These are phyloP conservation scores for Drosophila falleni DNA, from an alignment of 2,888 invertebrate genomes.

Conservation along the genomic window DNA sequence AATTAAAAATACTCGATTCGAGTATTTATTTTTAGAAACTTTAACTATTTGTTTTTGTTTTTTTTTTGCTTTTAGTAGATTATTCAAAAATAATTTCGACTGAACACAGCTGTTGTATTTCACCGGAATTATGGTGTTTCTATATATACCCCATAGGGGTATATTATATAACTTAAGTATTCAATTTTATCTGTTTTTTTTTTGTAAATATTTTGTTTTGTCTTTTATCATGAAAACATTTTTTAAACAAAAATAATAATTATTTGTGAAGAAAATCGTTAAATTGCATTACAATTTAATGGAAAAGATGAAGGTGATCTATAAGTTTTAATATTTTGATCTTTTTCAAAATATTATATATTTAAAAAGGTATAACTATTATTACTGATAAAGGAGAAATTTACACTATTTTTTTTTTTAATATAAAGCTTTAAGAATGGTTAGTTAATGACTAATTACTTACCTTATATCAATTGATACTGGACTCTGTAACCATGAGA, in stretches of 20 bases:
- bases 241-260: no score
- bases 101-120: slow-evolving; percentile 2
- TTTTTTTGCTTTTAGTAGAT: not conserved
- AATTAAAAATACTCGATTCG: slow-evolving; percentile 3
- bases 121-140: not conserved
- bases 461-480: no score
- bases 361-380: no score
- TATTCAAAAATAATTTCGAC: not conserved
- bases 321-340: not conserved
- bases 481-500: no score
- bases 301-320: no score
- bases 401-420: not conserved
- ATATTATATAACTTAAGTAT: slow-evolving; percentile 2
- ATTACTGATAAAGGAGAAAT: not conserved
- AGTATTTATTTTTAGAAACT: slow-evolving; percentile 14
- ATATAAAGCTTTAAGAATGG: no score
- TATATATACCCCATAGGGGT: not conserved
- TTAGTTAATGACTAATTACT: no score
- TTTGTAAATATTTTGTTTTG: not conserved
- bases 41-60: slow-evolving; percentile 4
- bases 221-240: not conserved
- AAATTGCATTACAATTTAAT: no score
- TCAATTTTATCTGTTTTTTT: not conserved
- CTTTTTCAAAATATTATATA: no score
- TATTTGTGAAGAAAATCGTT: no score